Conservation (phyloP, 2,888 invertebrate genomes). For the Polia nebulosa region DNA sequence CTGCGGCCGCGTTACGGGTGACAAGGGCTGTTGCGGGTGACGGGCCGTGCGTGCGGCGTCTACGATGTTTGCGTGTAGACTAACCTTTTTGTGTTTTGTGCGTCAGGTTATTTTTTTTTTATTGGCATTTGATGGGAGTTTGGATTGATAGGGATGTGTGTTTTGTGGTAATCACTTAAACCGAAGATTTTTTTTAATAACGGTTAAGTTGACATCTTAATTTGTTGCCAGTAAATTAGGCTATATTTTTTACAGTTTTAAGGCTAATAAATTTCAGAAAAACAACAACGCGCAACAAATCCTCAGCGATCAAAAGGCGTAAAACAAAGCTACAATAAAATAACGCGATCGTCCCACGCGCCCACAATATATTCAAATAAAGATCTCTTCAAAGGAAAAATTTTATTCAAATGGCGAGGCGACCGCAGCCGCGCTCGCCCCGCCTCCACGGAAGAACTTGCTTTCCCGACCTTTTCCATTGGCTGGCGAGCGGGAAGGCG, state of each 20-base stretch:
- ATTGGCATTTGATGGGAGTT: conserved; percentile 38
- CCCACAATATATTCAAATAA: conserved; percentile 87
- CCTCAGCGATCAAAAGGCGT: conserved; percentile 59
- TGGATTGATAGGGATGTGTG: conserved; percentile 6
- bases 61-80: conserved; percentile 79
- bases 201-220: background rate
- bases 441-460: conserved; percentile 89
- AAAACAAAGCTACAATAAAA: conserved; percentile 66
- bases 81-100: conserved; percentile 44
- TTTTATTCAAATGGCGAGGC: conserved; percentile 88
- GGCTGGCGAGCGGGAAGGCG: conserved; percentile 86
- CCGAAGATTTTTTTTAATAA: background rate
- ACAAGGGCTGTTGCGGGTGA: conserved; percentile 88
- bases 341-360: conserved; percentile 63
- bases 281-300: conserved; percentile 20
- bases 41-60: conserved; percentile 77
- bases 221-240: background rate
- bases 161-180: conserved; percentile 3
- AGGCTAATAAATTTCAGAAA: background rate
- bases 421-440: conserved; percentile 84
- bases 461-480: conserved; percentile 89
- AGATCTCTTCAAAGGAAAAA: conserved; percentile 87
- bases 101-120: conserved; percentile 51
- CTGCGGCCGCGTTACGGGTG: conserved; percentile 89
- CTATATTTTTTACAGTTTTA: too few species aligned